A percentile compares a stretch with the other conserved stretches of the same genome.
Evolutionary conservation across 2,888 invertebrate species (phyloP).

Genomic region (Frankliniella intonsa): DNA sequence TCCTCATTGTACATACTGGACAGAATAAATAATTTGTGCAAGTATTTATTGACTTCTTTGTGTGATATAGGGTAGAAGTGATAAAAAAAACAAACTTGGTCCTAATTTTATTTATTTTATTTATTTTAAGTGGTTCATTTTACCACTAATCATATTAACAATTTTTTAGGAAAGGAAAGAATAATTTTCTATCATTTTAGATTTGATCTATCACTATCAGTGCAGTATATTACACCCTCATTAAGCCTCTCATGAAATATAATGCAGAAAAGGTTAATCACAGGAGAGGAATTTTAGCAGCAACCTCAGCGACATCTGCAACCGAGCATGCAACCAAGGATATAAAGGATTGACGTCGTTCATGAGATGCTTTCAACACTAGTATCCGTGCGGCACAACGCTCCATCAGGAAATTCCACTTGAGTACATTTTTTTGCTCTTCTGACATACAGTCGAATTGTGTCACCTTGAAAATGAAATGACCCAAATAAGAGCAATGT

Average conservation of each 20-base stretch:
- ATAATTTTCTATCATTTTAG: not conserved
- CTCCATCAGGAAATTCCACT: constrained; percentile 63
- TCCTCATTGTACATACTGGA: constrained; percentile 19
- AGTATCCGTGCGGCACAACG: constrained; percentile 57
- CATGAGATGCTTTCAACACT: constrained; percentile 39
- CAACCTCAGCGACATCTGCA: not conserved
- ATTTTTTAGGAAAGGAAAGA: not conserved
- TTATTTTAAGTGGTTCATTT: too few species aligned
- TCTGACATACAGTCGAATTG: constrained; percentile 53
- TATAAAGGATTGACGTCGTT: not conserved
- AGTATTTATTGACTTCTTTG: not conserved
- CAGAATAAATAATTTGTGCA: constrained; percentile 23
- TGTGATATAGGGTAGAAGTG: not conserved
- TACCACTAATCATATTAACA: not conserved
- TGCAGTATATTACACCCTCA: too few species aligned
- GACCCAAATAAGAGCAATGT: not conserved
- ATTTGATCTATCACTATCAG: not conserved
- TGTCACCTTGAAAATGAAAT: constrained; percentile 47
- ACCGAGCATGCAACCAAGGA: not conserved
- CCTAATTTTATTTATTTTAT: too few species aligned
- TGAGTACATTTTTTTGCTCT: constrained; percentile 53
- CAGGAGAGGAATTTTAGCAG: not conserved
- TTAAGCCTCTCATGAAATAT: too few species aligned
- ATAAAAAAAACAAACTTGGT: too few species aligned
- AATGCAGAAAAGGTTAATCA: not conserved